Conservation (phyloP, 2,797 vertebrate species). For the Aselliscus stoliczkanus region DNA sequence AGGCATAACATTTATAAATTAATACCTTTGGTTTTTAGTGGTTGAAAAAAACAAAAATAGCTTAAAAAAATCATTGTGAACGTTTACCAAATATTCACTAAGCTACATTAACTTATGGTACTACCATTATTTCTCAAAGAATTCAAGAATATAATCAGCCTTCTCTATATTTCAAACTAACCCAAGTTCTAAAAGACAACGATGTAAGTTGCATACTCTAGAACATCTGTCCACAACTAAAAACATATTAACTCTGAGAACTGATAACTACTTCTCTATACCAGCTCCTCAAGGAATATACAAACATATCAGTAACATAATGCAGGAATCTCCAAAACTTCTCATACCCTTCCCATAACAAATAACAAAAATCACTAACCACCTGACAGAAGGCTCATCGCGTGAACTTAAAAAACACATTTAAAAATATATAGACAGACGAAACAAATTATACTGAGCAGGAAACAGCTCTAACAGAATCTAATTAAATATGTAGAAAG, state of each 20-base stretch:
- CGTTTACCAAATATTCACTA: background rate
- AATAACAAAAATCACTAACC: background rate
- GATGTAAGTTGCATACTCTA: background rate
- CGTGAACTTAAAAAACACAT: conserved; percentile 1
- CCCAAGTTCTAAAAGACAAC: background rate
- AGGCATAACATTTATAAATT: background rate
- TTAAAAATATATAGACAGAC: background rate
- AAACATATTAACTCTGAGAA: background rate
- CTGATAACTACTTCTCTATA: background rate
- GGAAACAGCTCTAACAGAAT: background rate
- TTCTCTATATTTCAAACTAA: conserved; percentile 26
- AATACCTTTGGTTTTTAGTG: background rate
- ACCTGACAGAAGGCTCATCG: background rate
- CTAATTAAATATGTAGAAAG: conserved; percentile 3
- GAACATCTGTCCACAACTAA: background rate
- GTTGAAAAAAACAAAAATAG: conserved; percentile 41
- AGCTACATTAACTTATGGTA: background rate
- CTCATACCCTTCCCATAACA: background rate
- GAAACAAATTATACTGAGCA: background rate
- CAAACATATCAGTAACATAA: background rate
- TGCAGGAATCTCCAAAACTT: background rate
- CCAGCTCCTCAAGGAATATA: background rate
- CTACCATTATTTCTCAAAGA: background rate
- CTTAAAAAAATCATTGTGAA: background rate
- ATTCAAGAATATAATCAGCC: background rate